Percentiles rank a stretch among this genome's conserved stretches.
Evolutionary conservation across 2,113 vertebrate genomes (phyloP).

Genomic region (Sterrhoptilus dennistouni): DNA sequence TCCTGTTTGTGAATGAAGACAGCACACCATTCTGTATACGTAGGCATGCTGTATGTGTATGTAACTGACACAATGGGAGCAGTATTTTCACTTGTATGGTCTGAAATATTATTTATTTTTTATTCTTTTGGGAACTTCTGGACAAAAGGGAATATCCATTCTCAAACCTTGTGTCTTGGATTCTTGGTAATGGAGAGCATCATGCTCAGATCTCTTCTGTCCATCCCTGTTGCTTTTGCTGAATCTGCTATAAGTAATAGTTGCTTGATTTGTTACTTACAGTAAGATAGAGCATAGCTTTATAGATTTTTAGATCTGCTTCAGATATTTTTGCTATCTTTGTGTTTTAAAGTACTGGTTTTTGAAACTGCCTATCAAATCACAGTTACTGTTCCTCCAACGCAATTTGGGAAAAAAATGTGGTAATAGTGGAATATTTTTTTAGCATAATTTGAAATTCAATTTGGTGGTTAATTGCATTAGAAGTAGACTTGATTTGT

Average conservation of each 20-base stretch:
- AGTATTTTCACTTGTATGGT: constrained; percentile 83
- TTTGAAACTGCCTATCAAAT: constrained; percentile 37
- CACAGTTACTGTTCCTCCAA: constrained; percentile 17
- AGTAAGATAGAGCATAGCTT: constrained; percentile 67
- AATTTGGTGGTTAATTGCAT: constrained; percentile 28
- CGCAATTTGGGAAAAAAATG: background rate
- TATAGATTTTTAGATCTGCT: constrained; percentile 51
- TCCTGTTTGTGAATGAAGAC: constrained; percentile 82
- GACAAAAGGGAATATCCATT: constrained; percentile 69
- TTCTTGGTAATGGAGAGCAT: constrained; percentile 70
- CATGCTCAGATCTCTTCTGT: constrained; percentile 57
- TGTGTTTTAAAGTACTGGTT: constrained; percentile 58
- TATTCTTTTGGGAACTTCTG: constrained; percentile 79
- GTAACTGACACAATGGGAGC: constrained; percentile 82
- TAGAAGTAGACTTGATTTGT: constrained; percentile 38
- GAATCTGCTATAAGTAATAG: constrained; percentile 42
- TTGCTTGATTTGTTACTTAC: constrained; percentile 65
- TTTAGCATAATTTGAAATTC: constrained; percentile 24
- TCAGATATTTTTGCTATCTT: constrained; percentile 59
- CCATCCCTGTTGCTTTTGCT: constrained; percentile 48
- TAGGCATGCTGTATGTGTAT: constrained; percentile 88
- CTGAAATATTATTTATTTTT: constrained; percentile 87
- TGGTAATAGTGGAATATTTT: constrained; percentile 10
- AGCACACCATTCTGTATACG: constrained; percentile 77
- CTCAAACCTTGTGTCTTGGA: constrained; percentile 66